Conservation (phyloP, 1,140 invertebrate species). For the Pachypsylla venusta region DNA sequence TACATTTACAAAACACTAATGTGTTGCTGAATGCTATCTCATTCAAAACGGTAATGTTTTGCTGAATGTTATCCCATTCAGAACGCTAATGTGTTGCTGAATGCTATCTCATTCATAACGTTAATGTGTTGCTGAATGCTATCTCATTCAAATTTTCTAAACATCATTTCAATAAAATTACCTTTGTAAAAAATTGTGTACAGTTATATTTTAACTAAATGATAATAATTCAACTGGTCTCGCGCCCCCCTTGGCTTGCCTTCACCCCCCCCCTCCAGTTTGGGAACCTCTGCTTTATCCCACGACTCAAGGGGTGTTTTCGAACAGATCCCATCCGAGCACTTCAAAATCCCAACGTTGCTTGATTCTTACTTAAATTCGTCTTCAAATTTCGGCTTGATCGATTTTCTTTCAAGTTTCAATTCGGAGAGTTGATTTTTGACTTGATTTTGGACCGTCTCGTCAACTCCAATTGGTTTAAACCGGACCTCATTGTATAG, state of each 20-base stretch:
- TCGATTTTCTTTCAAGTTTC: neutral
- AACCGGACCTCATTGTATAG: neutral
- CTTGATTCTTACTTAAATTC: neutral
- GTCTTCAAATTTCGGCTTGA: neutral
- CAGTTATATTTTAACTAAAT: too few species aligned
- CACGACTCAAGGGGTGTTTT: neutral
- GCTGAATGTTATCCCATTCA: too few species aligned
- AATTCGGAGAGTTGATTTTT: neutral
- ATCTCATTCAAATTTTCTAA: too few species aligned
- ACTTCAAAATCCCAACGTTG: neutral
- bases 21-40: too few species aligned
- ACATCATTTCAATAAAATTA: too few species aligned
- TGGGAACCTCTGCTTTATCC: neutral
- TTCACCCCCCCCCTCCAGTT: neutral
- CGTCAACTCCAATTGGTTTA: neutral
- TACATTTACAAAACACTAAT: too few species aligned
- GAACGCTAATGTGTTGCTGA: too few species aligned
- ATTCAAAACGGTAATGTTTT: too few species aligned
- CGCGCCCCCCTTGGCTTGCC: neutral
- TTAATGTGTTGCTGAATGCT: too few species aligned
- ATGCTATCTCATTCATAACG: too few species aligned
- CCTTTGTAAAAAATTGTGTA: too few species aligned
- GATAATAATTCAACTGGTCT: neutral
- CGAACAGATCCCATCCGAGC: neutral
- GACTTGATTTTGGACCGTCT: neutral